Evolutionary conservation across 2,113 vertebrate species (phyloP).

Genomic region (Poeciliopsis prolifica): DNA sequence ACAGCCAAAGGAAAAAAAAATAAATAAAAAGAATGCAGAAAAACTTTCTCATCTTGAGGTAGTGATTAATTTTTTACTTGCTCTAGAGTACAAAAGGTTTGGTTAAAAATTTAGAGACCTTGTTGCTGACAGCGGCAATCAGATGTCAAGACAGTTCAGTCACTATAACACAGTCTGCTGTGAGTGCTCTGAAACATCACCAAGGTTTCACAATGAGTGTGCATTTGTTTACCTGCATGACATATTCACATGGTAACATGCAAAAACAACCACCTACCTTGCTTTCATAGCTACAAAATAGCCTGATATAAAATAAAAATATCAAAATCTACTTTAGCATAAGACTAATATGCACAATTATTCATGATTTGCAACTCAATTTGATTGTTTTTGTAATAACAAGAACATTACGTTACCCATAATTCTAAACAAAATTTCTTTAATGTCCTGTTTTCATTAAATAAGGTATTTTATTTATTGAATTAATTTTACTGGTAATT

Average conservation of each 20-base stretch:
- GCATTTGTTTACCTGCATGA: constrained; percentile 22
- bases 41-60: constrained; percentile 75
- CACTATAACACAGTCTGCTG: constrained; percentile 36
- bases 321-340: neutral
- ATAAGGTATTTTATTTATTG: too few species aligned
- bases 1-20: constrained; percentile 48
- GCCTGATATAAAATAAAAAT: neutral
- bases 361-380: neutral
- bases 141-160: constrained; percentile 70
- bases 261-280: constrained; percentile 4
- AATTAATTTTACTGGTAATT: too few species aligned
- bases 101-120: constrained; percentile 84
- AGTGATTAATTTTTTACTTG: constrained; percentile 87
- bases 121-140: constrained; percentile 79
- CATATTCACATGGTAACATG: neutral
- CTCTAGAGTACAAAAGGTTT: constrained; percentile 83
- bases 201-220: neutral
- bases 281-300: neutral
- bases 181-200: constrained; percentile 7
- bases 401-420: too few species aligned
- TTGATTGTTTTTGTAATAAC: neutral
- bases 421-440: too few species aligned
- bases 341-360: neutral
- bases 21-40: constrained; percentile 26
- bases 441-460: too few species aligned